Conservation (phyloP, 1,140 invertebrate genomes). For the Goniozus legneri region DNA sequence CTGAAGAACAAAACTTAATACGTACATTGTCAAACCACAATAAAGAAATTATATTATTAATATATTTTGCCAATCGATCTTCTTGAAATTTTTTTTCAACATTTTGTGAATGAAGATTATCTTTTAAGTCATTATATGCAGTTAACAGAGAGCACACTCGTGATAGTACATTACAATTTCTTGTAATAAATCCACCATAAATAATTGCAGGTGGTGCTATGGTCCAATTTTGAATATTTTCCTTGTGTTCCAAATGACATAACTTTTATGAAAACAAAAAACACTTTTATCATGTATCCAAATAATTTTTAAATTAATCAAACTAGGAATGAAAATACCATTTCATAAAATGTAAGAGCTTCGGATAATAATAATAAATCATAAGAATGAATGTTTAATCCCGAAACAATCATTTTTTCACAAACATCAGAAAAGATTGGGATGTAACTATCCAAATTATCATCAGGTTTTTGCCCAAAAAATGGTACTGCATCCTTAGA, state of each 20-base stretch:
- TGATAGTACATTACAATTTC: conserved; percentile 31
- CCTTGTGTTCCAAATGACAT: neutral
- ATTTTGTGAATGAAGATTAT: too few relatives aligned
- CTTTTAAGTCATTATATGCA: too few relatives aligned
- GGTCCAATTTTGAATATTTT: conserved; percentile 21
- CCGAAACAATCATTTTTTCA: conserved; percentile 29
- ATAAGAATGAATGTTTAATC: conserved; percentile 33
- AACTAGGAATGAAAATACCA: conserved; percentile 12
- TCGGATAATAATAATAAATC: conserved; percentile 31
- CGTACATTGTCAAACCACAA: too few relatives aligned
- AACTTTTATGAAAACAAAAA: neutral
- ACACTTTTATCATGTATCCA: neutral
- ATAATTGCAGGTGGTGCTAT: conserved; percentile 37
- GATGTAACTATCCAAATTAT: conserved; percentile 27
- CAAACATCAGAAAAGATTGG: conserved; percentile 17
- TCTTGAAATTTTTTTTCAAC: too few relatives aligned
- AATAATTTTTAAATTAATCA: neutral
- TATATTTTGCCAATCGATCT: too few relatives aligned
- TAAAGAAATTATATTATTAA: too few relatives aligned
- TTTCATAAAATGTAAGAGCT: conserved; percentile 41
- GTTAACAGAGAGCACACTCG: conserved; percentile 39
- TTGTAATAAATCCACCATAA: conserved; percentile 36
- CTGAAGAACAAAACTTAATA: too few relatives aligned
- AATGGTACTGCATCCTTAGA: conserved; percentile 36
- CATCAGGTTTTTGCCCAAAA: conserved; percentile 25